Conservation (phyloP, 2,888 invertebrate species). For the Dryocosmus kuriphilus region DNA sequence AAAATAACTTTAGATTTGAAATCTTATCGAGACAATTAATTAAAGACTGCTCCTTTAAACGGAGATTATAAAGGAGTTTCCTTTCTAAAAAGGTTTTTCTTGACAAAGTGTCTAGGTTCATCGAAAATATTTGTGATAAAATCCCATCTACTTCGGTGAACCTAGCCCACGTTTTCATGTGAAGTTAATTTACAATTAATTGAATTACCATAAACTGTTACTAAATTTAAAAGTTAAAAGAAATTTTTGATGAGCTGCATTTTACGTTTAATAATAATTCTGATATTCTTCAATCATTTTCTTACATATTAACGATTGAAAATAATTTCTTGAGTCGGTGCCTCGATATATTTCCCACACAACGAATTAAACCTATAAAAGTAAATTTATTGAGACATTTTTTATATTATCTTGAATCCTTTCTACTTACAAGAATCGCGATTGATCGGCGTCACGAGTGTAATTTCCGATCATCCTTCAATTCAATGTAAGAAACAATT, state of each 20-base stretch:
- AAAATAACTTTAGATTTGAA: neutral
- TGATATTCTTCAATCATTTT: neutral
- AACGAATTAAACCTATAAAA: neutral
- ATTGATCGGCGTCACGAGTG: slow-evolving; percentile 20
- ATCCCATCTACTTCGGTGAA: too few relatives aligned
- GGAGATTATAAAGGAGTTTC: neutral
- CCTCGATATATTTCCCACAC: slow-evolving; percentile 10
- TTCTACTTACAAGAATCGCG: slow-evolving; percentile 5
- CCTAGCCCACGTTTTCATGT: too few relatives aligned
- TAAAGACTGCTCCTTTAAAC: neutral
- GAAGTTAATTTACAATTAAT: neutral
- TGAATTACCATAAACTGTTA: neutral
- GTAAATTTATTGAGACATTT: slow-evolving; percentile 21
- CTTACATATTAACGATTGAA: neutral
- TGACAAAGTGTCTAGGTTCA: too few relatives aligned
- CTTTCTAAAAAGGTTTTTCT: neutral
- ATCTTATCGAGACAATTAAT: neutral
- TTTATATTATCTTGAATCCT: slow-evolving; percentile 16
- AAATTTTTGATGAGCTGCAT: neutral
- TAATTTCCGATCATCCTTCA: slow-evolving; percentile 33
- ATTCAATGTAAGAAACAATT: slow-evolving; percentile 23
- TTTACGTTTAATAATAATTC: too few relatives aligned
- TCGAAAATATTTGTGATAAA: too few relatives aligned
- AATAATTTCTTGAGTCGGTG: neutral
- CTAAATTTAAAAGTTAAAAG: neutral